phyloP scores from a whole-genome alignment of 2,888 invertebrate genomes.

The Reticulitermes lucifugus region DNA sequence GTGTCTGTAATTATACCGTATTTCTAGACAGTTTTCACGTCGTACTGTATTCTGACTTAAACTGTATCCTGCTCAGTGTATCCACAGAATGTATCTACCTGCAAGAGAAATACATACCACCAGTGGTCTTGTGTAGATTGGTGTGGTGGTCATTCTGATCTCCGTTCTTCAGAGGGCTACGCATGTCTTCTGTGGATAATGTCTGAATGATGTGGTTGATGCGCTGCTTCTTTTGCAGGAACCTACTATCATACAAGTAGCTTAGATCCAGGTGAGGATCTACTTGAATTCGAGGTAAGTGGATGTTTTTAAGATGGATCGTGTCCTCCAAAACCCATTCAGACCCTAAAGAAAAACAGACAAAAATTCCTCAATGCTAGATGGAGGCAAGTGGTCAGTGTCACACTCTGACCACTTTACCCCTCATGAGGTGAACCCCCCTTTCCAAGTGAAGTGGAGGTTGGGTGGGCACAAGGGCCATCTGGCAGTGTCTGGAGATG shows the following conservation, averaged over 20 bases:
- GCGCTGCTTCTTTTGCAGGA: conserved; percentile 79
- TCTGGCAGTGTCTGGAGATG: no score
- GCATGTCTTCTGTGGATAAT: conserved; percentile 81
- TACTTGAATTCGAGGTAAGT: conserved; percentile 83
- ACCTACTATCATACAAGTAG: conserved; percentile 82
- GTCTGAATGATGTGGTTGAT: conserved; percentile 86
- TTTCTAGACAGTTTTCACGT: no score
- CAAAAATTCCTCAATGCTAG: background rate
- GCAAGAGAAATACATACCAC: conserved; percentile 49
- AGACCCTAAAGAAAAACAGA: conserved; percentile 61
- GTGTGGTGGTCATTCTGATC: conserved; percentile 57
- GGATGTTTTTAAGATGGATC: conserved; percentile 93
- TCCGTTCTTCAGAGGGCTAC: conserved; percentile 64
- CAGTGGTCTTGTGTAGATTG: conserved; percentile 57
- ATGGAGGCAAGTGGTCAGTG: no score
- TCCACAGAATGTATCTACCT: no score
- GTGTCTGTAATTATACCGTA: no score
- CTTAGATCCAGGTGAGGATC: conserved; percentile 87
- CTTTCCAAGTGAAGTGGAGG: no score
- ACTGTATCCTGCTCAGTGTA: no score
- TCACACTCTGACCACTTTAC: no score
- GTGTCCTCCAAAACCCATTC: conserved; percentile 95
- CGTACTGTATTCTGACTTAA: no score
- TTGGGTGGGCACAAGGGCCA: no score
- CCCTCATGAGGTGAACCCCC: no score